phyloP scores from a whole-genome alignment of 2,797 vertebrate genomes.

The Premnoplex brunnescens region DNA sequence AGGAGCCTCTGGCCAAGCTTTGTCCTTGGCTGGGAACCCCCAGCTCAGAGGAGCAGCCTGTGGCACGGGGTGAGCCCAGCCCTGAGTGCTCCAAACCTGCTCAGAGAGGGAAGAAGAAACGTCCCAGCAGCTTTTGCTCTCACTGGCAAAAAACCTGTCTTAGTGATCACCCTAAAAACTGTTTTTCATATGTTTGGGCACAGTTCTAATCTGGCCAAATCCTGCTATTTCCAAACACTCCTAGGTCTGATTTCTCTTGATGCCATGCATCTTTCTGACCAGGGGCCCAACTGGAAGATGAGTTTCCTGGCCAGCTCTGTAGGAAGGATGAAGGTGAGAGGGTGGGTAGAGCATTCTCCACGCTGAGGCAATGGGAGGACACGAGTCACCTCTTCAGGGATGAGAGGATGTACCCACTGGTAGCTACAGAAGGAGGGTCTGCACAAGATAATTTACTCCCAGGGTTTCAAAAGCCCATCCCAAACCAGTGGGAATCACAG shows the following conservation, averaged over 20 bases:
- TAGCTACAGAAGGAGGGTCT: not conserved
- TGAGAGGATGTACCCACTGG: rapidly evolving
- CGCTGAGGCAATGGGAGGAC: rapidly evolving
- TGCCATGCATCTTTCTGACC: not conserved
- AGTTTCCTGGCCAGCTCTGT: not conserved
- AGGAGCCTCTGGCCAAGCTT: not conserved
- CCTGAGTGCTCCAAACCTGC: not conserved
- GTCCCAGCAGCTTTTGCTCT: not conserved
- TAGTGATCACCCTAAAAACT: not conserved
- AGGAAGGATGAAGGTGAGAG: not conserved
- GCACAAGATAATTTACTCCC: not conserved
- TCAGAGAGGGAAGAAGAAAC: not conserved
- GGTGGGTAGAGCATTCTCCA: not conserved
- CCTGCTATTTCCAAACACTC: rapidly evolving
- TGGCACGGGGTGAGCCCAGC: not conserved
- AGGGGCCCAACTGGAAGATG: not conserved
- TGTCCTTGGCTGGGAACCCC: not conserved
- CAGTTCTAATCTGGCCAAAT: not conserved
- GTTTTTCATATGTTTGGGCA: not conserved
- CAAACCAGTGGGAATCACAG: not conserved
- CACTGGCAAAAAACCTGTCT: not conserved
- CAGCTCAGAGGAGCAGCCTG: not conserved
- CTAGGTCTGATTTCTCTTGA: not conserved
- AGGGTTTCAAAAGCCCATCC: not conserved
- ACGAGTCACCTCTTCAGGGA: not conserved